Evolutionary conservation across 2,888 invertebrate genomes (phyloP).

Genomic region (Cantharis rufa): DNA sequence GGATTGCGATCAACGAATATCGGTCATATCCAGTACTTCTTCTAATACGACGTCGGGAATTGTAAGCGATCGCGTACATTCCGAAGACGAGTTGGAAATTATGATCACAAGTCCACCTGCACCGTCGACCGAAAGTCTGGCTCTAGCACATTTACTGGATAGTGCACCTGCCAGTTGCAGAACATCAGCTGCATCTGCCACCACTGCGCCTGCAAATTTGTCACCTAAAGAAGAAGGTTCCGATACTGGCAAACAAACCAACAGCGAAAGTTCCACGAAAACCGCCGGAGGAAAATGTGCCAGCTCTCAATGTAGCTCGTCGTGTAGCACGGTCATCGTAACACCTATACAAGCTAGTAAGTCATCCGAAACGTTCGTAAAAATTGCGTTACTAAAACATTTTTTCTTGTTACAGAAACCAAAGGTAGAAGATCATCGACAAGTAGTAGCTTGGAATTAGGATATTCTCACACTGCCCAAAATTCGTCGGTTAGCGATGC

Average conservation of each 20-base stretch:
- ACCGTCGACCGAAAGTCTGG: slow-evolving; percentile 84
- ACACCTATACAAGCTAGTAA: slow-evolving; percentile 57
- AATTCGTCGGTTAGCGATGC: slow-evolving; percentile 80
- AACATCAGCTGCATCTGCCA: slow-evolving; percentile 59
- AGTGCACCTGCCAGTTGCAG: slow-evolving; percentile 64
- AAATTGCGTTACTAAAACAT: slow-evolving; percentile 9
- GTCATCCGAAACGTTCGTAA: slow-evolving; percentile 29
- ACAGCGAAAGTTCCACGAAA: slow-evolving; percentile 62
- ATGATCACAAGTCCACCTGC: slow-evolving; percentile 84
- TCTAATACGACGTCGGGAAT: slow-evolving; percentile 98
- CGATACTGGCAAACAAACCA: slow-evolving; percentile 53
- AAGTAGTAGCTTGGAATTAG: slow-evolving; percentile 80
- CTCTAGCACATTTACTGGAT: slow-evolving; percentile 76
- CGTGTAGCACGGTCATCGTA: slow-evolving; percentile 86
- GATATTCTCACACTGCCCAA: slow-evolving; percentile 85
- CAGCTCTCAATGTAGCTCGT: slow-evolving; percentile 84
- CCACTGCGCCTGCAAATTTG: slow-evolving; percentile 55
- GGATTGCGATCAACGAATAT: slow-evolving; percentile 54
- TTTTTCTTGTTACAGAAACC: slow-evolving; percentile 47
- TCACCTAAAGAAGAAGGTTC: slow-evolving; percentile 51
- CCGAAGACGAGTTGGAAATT: slow-evolving; percentile 90
- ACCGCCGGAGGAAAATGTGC: slow-evolving; percentile 64
- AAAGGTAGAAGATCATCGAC: slow-evolving; percentile 71
- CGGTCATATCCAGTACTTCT: slow-evolving; percentile 86
- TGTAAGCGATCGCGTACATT: slow-evolving; percentile 93